Percentiles rank a stretch among this genome's conserved stretches.
Conservation (phyloP, 2,797 vertebrate genomes). For the Chloroceryle amazona region DNA sequence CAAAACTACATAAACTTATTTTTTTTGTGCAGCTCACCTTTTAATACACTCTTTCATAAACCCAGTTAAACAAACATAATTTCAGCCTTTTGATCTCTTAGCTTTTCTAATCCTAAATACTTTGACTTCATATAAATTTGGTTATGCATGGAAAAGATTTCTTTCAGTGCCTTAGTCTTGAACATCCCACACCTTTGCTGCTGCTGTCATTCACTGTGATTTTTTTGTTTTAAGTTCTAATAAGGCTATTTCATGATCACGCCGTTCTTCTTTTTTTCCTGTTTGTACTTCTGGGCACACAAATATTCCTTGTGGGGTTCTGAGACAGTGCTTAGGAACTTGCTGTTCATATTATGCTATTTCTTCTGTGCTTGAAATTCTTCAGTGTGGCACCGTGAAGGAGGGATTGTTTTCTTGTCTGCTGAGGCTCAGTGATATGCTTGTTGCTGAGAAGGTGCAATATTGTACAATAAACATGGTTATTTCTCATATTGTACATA, state of each 20-base stretch:
- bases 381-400: fast-evolving
- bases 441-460: background rate
- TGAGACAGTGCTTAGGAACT: background rate
- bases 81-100: background rate
- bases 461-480: background rate
- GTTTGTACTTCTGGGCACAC: background rate
- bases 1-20: slow-evolving; percentile 7
- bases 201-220: background rate
- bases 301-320: background rate
- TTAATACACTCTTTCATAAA: background rate
- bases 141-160: background rate
- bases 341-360: background rate
- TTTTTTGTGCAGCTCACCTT: background rate
- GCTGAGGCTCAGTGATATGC: background rate
- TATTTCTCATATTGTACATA: background rate
- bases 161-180: background rate
- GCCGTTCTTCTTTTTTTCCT: background rate
- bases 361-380: background rate
- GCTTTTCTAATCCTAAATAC: slow-evolving; percentile 21
- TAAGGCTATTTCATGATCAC: background rate
- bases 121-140: background rate
- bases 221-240: background rate
- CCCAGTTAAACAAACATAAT: background rate
- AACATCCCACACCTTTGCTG: background rate
- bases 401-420: background rate